A percentile compares a stretch with the other conserved stretches of the same genome.
phyloP scores from a whole-genome alignment of 1,140 invertebrate genomes.

The Drosophila parabipectinata region DNA sequence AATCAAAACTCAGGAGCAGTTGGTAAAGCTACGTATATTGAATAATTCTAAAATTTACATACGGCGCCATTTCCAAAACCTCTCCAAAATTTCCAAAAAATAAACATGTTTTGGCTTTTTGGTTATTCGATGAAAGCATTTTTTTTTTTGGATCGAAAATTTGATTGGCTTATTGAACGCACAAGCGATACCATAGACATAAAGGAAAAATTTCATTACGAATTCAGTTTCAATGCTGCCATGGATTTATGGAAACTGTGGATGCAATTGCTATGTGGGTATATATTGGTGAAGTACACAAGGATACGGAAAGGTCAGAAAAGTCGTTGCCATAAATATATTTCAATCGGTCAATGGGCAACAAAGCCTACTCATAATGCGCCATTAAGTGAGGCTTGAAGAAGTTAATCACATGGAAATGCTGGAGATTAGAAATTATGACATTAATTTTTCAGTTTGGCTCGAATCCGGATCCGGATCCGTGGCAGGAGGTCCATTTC shows the following conservation, averaged over 20 bases:
- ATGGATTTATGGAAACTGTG: slow-evolving; percentile 31
- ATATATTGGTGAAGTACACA: neutral
- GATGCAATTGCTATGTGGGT: slow-evolving; percentile 18
- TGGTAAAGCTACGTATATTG: no score
- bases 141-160: neutral
- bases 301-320: slow-evolving; percentile 37
- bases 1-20: no score
- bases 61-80: no score
- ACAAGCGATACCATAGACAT: slow-evolving; percentile 20
- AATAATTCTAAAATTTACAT: no score
- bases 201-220: slow-evolving; percentile 39
- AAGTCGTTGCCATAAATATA: slow-evolving; percentile 53
- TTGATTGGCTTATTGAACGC: slow-evolving; percentile 35
- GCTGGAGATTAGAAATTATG: slow-evolving; percentile 80
- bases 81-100: no score
- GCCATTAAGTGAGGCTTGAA: slow-evolving; percentile 68
- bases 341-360: slow-evolving; percentile 56
- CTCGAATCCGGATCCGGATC: neutral
- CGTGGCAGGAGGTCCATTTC: slow-evolving; percentile 20
- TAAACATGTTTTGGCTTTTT: no score
- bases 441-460: slow-evolving; percentile 68
- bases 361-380: slow-evolving; percentile 47
- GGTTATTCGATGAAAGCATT: neutral
- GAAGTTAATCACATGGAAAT: slow-evolving; percentile 81
- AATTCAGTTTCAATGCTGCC: slow-evolving; percentile 26